Percentiles rank a stretch among this genome's conserved stretches.
Evolutionary conservation across 2,797 vertebrate species (phyloP).

Genomic region (Microctenopoma stevenorrisi): DNA sequence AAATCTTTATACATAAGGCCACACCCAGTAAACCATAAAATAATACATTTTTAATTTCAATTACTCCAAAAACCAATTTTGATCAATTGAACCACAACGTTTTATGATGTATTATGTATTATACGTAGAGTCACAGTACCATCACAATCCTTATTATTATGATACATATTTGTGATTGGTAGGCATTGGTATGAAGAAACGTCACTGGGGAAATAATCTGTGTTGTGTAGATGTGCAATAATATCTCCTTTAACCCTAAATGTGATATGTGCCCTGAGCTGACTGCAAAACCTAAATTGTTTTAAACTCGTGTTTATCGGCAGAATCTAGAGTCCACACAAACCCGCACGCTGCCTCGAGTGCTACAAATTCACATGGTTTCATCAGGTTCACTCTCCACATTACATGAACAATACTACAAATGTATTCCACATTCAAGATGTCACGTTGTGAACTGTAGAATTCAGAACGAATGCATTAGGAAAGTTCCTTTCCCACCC

Average conservation of each 20-base stretch:
- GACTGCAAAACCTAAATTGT: slow-evolving; percentile 54
- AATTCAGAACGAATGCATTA: slow-evolving; percentile 4
- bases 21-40: not conserved
- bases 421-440: not conserved
- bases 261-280: slow-evolving; percentile 60
- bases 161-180: slow-evolving; percentile 11
- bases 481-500: not conserved
- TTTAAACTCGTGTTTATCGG: slow-evolving; percentile 33
- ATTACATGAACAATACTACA: not conserved
- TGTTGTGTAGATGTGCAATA: slow-evolving; percentile 60
- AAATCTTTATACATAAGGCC: not conserved
- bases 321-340: too few relatives aligned
- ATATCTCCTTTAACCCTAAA: slow-evolving; percentile 19
- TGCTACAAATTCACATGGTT: not conserved
- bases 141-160: not conserved
- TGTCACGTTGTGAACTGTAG: not conserved
- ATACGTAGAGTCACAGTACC: not conserved
- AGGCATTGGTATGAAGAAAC: not conserved
- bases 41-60: not conserved
- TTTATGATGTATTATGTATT: not conserved
- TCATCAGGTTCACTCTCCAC: slow-evolving; percentile 1
- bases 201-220: not conserved
- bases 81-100: not conserved
- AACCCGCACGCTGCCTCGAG: too few relatives aligned
- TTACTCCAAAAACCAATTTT: not conserved